phyloP scores from a whole-genome alignment of 2,888 invertebrate species.

The Campaea margaritaria region DNA sequence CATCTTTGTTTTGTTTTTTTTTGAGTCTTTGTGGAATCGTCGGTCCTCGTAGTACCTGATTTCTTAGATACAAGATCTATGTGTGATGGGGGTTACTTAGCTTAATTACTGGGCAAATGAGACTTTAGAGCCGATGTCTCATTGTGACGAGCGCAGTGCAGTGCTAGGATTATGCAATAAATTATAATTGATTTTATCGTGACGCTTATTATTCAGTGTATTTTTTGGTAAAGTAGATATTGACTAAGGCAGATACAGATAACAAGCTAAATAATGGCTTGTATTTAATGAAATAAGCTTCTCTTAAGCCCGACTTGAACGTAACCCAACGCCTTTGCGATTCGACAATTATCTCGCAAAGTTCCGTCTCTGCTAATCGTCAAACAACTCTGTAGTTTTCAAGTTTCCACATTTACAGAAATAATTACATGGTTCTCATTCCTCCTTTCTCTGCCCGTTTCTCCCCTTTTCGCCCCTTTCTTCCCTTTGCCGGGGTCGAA shows the following conservation, averaged over 20 bases:
- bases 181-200: no score
- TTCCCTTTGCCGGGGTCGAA: constrained; percentile 51
- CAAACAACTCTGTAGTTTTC: constrained; percentile 59
- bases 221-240: no score
- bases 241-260: not conserved
- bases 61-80: no score
- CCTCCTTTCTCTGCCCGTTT: constrained; percentile 38
- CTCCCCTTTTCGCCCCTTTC: constrained; percentile 41
- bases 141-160: no score
- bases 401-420: constrained; percentile 81
- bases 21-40: no score
- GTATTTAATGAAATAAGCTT: not conserved
- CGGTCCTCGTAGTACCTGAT: no score
- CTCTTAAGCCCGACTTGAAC: not conserved
- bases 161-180: no score
- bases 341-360: constrained; percentile 61
- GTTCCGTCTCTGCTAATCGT: constrained; percentile 67
- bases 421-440: constrained; percentile 70
- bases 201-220: no score
- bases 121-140: no score
- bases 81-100: no score
- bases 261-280: not conserved
- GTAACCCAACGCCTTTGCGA: constrained; percentile 30
- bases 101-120: no score
- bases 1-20: no score